Percentiles rank a stretch among this genome's conserved stretches.
phyloP scores from a whole-genome alignment of 2,113 vertebrate species.

The Crypturellus undulatus region DNA sequence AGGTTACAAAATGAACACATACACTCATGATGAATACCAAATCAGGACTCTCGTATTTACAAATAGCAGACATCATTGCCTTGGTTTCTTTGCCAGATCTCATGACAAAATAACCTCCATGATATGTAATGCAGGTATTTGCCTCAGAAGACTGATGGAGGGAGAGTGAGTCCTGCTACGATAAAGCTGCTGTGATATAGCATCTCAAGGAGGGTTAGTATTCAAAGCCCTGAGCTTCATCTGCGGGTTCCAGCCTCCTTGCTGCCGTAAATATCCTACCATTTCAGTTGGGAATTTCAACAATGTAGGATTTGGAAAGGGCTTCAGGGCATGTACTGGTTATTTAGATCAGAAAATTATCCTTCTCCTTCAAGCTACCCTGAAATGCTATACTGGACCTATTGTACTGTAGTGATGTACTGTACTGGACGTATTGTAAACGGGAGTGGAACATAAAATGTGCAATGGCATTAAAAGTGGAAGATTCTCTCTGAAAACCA shows the following conservation, averaged over 20 bases:
- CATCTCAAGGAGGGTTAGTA: not conserved
- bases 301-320: not conserved
- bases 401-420: not conserved
- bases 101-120: not conserved
- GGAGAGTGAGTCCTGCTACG: not conserved
- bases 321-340: not conserved
- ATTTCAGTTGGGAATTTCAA: not conserved
- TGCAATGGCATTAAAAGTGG: constrained; percentile 16
- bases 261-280: not conserved
- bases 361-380: not conserved
- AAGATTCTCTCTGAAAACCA: constrained; percentile 38
- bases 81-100: not conserved
- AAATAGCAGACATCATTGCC: not conserved
- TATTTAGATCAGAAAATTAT: not conserved
- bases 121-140: not conserved
- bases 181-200: not conserved
- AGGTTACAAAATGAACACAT: not conserved
- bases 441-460: constrained; percentile 31
- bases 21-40: not conserved
- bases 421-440: not conserved
- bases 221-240: not conserved
- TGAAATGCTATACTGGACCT: not conserved
- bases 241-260: not conserved
- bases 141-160: not conserved
- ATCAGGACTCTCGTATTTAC: not conserved